Conservation (phyloP, 2,888 invertebrate species). For the Idaea biselata region DNA sequence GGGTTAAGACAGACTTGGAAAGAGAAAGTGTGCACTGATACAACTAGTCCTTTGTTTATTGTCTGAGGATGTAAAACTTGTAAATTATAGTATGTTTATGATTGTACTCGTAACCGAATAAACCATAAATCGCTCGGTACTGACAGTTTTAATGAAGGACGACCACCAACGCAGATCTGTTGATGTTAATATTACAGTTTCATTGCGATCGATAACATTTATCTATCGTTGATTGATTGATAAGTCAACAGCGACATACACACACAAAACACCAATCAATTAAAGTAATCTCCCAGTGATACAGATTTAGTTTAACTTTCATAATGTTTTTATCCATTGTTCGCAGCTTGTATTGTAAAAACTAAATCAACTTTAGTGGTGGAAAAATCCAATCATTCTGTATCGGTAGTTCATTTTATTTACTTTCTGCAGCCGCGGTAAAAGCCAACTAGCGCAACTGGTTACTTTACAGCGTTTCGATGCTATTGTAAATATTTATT, state of each 20-base stretch:
- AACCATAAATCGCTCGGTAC: background rate
- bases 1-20: slow-evolving; percentile 2
- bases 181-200: background rate
- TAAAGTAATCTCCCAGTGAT: background rate
- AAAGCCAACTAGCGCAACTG: background rate
- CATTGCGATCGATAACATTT: background rate
- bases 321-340: too few relatives aligned
- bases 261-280: background rate
- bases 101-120: background rate
- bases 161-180: background rate
- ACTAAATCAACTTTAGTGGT: background rate
- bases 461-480: background rate
- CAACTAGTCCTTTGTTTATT: background rate
- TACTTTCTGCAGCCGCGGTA: background rate
- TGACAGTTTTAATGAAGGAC: background rate
- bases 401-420: background rate
- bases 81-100: background rate
- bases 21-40: background rate
- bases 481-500: background rate
- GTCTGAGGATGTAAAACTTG: background rate
- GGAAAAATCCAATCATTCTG: background rate
- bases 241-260: background rate
- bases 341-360: background rate
- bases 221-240: background rate
- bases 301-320: background rate